phyloP scores from a whole-genome alignment of 1,140 invertebrate species.

The Choristoneura fumiferana region DNA sequence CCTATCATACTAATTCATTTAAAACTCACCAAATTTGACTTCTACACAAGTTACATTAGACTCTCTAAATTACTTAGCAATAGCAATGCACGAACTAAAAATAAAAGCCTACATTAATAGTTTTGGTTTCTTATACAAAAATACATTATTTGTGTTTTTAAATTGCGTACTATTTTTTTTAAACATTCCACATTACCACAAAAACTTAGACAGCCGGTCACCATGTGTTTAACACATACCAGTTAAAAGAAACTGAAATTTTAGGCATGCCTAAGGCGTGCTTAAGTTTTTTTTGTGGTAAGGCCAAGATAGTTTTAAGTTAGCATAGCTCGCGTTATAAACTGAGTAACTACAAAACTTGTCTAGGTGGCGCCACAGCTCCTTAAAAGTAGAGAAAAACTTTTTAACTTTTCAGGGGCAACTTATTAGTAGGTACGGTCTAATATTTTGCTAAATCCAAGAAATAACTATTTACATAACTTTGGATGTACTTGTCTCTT shows the following conservation, averaged over 20 bases:
- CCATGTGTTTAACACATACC: too few species aligned
- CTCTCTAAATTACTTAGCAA: not conserved
- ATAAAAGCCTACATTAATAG: slow-evolving; percentile 24
- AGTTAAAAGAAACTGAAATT: too few species aligned
- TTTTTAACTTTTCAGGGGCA: not conserved
- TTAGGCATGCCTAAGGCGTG: too few species aligned
- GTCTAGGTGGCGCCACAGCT: slow-evolving; percentile 1
- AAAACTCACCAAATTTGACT: slow-evolving; percentile 5
- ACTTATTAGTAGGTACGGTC: too few species aligned
- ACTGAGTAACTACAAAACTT: not conserved
- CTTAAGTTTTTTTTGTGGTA: too few species aligned
- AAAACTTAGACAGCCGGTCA: not conserved
- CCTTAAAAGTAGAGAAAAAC: not conserved
- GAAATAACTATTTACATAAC: too few species aligned
- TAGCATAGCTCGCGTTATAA: too few species aligned
- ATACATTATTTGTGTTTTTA: slow-evolving; percentile 35
- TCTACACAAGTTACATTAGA: not conserved
- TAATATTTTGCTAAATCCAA: too few species aligned
- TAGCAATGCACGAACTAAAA: not conserved
- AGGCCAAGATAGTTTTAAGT: too few species aligned
- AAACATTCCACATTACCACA: not conserved
- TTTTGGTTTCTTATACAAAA: slow-evolving; percentile 64
- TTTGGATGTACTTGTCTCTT: not conserved
- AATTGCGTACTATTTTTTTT: not conserved
- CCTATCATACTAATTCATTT: slow-evolving; percentile 11